Evolutionary conservation across 2,797 vertebrate genomes (phyloP), one percentile per base, ranked within the genome.

Genomic region (Antennarius maculatus): DNA sequence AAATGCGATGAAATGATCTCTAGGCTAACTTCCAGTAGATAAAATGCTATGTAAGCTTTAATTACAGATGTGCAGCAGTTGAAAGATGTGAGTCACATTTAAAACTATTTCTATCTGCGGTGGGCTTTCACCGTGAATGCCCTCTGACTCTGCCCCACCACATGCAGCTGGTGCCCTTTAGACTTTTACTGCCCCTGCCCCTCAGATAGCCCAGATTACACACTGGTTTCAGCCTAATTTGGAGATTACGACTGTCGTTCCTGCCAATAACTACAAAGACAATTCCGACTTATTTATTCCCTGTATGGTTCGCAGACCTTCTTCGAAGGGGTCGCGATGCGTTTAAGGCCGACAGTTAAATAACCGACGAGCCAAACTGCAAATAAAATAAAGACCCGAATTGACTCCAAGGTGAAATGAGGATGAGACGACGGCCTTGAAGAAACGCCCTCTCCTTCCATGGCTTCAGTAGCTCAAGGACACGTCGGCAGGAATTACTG

Each of bases 401-500:
- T 28, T 42, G 9, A 45, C 14, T 3, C 53, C 31, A 34, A 34
- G 31, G 34, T 7, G 8, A n/a, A 27, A 14, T 13, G 61, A 63
- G 16, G 18, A 62, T 59, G 27, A 43, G 17, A 31, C 18, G 9
- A 12, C 9, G 6, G 9, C 42, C 28, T 48, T 37, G 60, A 16
- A 48, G 15, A 54, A 17, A 6, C 28, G 41, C 10, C 43, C 46
- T 56, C 39, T 52, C 31, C 31, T 8, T 5, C 3, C 3, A 4
- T 34, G 31, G 31, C 31, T 8, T 34, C 31, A 34, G 31, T 34
- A 34, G 46, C 64, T 82, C 42, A 76, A 61, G 57, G 72, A 66
- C 62, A 66, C 34, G 48, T 60, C 51, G 53, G 50, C 67, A 66
- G 48, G 42, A 71, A 42, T 54, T 72, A 17, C 34, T 54, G 29